Evolutionary conservation across 2,797 vertebrate species (phyloP).

Genomic region (Chelmon rostratus): DNA sequence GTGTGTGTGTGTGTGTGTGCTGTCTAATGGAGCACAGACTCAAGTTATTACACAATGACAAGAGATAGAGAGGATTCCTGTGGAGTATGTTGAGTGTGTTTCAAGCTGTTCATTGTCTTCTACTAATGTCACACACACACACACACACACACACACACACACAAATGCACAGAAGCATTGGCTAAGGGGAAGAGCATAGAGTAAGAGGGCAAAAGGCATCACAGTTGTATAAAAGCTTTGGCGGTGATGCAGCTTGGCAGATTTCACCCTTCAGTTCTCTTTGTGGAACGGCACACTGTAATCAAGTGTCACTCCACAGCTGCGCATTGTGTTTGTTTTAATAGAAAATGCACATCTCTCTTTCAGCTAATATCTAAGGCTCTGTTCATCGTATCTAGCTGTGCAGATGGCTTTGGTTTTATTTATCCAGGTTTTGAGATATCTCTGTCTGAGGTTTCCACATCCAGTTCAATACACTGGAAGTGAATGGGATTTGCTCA

Average conservation of each 20-base stretch:
- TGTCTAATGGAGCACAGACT: conserved; percentile 18
- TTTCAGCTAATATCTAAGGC: not conserved
- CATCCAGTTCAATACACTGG: not conserved
- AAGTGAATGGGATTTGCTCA: too few species aligned
- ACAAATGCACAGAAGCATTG: conserved; percentile 9
- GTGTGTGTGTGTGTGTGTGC: conserved; percentile 4
- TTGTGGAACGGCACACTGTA: conserved; percentile 24
- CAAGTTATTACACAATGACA: conserved; percentile 12
- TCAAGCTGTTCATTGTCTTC: conserved; percentile 1
- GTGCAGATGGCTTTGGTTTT: not conserved
- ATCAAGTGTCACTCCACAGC: conserved; percentile 16
- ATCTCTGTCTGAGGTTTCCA: not conserved
- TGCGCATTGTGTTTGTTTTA: conserved; percentile 16
- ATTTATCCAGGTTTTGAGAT: not conserved
- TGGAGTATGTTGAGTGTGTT: conserved; percentile 19
- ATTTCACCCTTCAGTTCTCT: conserved; percentile 46
- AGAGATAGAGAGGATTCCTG: not conserved
- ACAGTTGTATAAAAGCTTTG: conserved; percentile 26
- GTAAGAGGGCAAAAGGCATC: conserved; percentile 45
- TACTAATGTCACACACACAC: not conserved
- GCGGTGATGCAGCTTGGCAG: conserved; percentile 46
- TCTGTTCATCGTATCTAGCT: not conserved
- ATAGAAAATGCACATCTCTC: not conserved
- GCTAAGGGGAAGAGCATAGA: conserved; percentile 53
- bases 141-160: not conserved